Base-by-base conservation (phyloP, 2,113 vertebrate genomes). In the Petromus typicus region DNA sequence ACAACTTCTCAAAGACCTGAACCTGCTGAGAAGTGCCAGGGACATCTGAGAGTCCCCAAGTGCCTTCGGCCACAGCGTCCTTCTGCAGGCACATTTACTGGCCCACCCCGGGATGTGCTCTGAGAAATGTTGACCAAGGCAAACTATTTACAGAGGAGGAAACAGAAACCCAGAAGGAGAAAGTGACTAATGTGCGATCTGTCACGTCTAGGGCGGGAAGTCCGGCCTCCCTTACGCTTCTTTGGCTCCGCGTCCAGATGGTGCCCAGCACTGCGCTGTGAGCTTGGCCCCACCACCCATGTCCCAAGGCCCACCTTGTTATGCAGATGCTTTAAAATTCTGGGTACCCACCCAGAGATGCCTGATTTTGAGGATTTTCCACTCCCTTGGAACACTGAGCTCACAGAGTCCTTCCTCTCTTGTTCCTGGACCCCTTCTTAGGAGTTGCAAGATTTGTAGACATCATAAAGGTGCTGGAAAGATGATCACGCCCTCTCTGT, bases 201-300 rank as follows among this genome's bases (percentile, higher is more conserved):
- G 34, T 0, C 18, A 51, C 9, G 20, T 73, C 69, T 54, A n/a
- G 78, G 18, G 61, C 18, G 2, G 56, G 34, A 34, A 59, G 22
- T 25, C 51, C 79, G 67, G 7, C 45, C 34, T 16, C 43, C 7
- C 6, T 1, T 27, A 25, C 1, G 2, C 43, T 17, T 25, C 37
- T n/a, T 7, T 13, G 34, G 40, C 10, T 73, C 51, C 64, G 51
- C 3, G 2, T 59, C 14, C 64, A 59, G 61, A 79, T n/a, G 4
- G 5, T 22, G 10, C 34, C 25, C 48, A 83, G 34, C 0, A 0
- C 23, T 34, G 5, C 40, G n/a, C 51, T 45, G 3, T 10, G 37
- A 56, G 63, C 40, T 4, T 17, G 48, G 76, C 16, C 13, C 17
- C 5, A 54, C 18, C 51, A 8, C 43, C 27, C 5, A n/a, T 54